Base-by-base conservation (phyloP, 2,113 vertebrate genomes). In the Urocitellus parryii region DNA sequence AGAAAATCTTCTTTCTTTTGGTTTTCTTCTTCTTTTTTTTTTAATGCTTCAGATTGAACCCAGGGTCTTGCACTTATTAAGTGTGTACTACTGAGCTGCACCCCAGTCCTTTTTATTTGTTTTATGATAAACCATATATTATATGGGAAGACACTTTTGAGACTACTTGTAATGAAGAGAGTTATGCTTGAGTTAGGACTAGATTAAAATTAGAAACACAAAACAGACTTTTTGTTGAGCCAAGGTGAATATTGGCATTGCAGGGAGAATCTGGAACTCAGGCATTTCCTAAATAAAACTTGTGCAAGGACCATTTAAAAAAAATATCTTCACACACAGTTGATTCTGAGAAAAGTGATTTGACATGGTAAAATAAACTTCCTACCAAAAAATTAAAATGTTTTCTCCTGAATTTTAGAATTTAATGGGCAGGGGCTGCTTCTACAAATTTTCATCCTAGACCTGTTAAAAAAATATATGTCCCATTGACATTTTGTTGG, bases 311-410 rank as follows among this genome's bases (percentile, higher is more conserved):
- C 5, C 9, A 37, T 37, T 80, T 90, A n/a, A n/a, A n/a, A n/a
- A n/a, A n/a, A n/a, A n/a, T n/a, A n/a, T n/a, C n/a, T n/a, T 89
- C 32, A 65, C 4, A 70, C 63, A 87, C 63, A 91, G 34, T 10
- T n/a, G 51, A 94, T 79, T 90, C 79, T 91, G 39, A 73, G 8
- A 83, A 94, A 97, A 90, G 25, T 82, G 53, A 95, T 72, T 86
- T 8, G 14, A 87, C 27, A 45, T 4, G 12, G 32, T 56, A 94
- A 94, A 84, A 37, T 45, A 27, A 24, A 93, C 79, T 61, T 72
- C 6, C 45, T 63, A 82, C 8, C 78, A 61, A 53, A 70, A 93
- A 89, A 85, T 25, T 27, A 22, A 89, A 89, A 22, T 53, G 8
- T 77, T 91, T 91, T 22, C n/a, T 68, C 12, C 13, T 76, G 12